phyloP scores from a whole-genome alignment of 2,888 invertebrate species.

The Eupeodes luniger region DNA sequence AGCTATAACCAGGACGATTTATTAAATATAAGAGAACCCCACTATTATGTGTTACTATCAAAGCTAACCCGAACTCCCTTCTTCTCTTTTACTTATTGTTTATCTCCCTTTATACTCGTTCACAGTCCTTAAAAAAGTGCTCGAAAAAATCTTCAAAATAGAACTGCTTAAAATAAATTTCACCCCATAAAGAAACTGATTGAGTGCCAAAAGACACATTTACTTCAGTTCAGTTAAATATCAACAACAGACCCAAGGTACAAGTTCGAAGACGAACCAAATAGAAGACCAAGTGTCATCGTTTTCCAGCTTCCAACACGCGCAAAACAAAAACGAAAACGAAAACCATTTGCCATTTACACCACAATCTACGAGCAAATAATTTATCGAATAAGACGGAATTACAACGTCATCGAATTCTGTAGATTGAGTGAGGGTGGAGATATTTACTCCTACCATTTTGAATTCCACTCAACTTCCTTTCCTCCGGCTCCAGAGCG shows the following conservation, averaged over 20 bases:
- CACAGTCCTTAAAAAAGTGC: slow-evolving; percentile 8
- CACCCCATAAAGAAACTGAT: slow-evolving; percentile 54
- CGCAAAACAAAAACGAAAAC: slow-evolving; percentile 18
- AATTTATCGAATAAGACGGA: slow-evolving; percentile 72
- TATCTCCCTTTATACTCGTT: background rate
- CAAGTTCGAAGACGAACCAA: background rate
- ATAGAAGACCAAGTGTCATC: slow-evolving; percentile 41
- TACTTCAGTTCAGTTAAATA: slow-evolving; percentile 56
- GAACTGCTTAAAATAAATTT: slow-evolving; percentile 40
- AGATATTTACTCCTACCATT: slow-evolving; percentile 11
- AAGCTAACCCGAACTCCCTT: too few species aligned
- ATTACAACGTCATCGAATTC: slow-evolving; percentile 68
- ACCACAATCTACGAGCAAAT: slow-evolving; percentile 70
- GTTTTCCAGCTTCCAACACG: slow-evolving; percentile 9
- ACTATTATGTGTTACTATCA: background rate
- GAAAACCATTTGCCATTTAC: slow-evolving; percentile 59
- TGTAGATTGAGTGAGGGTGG: slow-evolving; percentile 52
- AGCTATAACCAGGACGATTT: background rate
- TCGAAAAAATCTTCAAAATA: slow-evolving; percentile 22
- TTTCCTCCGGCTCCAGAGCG: too few species aligned
- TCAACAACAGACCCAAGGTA: slow-evolving; percentile 6
- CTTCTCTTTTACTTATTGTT: background rate
- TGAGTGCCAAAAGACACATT: slow-evolving; percentile 64
- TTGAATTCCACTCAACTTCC: slow-evolving; percentile 46
- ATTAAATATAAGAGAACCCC: background rate